Conservation (phyloP, 1,140 invertebrate genomes). For the Drosophila equinoxialis region DNA sequence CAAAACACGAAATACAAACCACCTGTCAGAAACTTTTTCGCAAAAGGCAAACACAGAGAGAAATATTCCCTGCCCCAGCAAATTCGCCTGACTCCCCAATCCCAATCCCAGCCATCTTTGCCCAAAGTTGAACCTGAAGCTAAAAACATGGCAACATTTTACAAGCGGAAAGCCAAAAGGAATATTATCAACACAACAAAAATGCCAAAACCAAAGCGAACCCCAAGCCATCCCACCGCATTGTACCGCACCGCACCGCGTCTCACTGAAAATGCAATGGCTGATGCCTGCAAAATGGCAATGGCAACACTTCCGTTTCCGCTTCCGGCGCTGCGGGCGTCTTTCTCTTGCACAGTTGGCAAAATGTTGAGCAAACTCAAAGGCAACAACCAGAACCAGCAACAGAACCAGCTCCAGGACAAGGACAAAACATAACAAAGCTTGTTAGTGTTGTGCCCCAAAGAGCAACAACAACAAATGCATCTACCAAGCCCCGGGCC, state of each 20-base stretch:
- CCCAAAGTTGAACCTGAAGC: conserved; percentile 13
- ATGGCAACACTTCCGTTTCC: conserved; percentile 80
- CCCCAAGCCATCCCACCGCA: background rate
- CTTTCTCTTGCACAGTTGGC: conserved; percentile 70
- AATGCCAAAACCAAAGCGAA: conserved; percentile 51
- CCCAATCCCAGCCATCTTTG: background rate
- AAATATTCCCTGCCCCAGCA: background rate
- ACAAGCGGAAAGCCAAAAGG: conserved; percentile 71
- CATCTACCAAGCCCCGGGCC: background rate
- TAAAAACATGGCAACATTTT: conserved; percentile 60
- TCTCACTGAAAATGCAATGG: conserved; percentile 60
- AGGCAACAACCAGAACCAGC: conserved; percentile 31
- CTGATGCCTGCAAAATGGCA: conserved; percentile 73
- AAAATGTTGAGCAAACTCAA: conserved; percentile 65
- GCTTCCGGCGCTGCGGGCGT: conserved; percentile 74
- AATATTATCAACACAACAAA: conserved; percentile 67
- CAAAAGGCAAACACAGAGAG: conserved; percentile 37
- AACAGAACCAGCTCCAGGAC: conserved; percentile 18
- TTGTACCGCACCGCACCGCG: background rate
- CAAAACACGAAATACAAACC: conserved; percentile 66
- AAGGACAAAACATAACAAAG: conserved; percentile 69
- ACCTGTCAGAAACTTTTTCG: conserved; percentile 69
- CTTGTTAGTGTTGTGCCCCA: conserved; percentile 70
- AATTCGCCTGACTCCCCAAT: background rate
- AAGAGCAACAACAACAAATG: conserved; percentile 41